These are phyloP conservation scores for Carlito syrichta DNA, from an alignment of 2,113 vertebrate species.

Conservation along the genomic window DNA sequence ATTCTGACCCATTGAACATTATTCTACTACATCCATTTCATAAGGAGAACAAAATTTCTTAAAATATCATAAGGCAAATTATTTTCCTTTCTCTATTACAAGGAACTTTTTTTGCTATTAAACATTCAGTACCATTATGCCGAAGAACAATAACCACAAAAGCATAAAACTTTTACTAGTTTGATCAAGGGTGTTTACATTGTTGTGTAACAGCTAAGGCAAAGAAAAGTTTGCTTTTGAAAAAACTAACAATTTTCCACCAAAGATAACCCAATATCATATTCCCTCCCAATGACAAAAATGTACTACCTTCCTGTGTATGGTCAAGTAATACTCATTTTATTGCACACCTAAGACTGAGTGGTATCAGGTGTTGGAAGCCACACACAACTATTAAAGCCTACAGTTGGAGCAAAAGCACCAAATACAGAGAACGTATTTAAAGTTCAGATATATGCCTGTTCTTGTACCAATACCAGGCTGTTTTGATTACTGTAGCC, in stretches of 20 bases:
- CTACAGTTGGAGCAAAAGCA: background rate
- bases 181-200: background rate
- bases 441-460: background rate
- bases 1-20: background rate
- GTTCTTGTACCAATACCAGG: too few relatives aligned
- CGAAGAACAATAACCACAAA: background rate
- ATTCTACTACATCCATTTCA: background rate
- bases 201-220: background rate
- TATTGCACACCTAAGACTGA: background rate
- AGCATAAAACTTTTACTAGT: background rate
- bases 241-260: background rate
- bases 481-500: too few relatives aligned
- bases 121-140: background rate
- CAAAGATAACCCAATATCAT: background rate
- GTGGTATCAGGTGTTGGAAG: background rate
- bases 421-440: background rate
- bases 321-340: background rate
- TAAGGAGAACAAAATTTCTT: background rate
- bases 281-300: background rate
- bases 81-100: background rate
- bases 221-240: background rate
- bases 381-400: background rate
- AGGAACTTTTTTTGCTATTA: background rate
- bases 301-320: background rate
- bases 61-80: background rate